Conservation (phyloP, 2,888 invertebrate genomes). For the Zaprionus lineosus region DNA sequence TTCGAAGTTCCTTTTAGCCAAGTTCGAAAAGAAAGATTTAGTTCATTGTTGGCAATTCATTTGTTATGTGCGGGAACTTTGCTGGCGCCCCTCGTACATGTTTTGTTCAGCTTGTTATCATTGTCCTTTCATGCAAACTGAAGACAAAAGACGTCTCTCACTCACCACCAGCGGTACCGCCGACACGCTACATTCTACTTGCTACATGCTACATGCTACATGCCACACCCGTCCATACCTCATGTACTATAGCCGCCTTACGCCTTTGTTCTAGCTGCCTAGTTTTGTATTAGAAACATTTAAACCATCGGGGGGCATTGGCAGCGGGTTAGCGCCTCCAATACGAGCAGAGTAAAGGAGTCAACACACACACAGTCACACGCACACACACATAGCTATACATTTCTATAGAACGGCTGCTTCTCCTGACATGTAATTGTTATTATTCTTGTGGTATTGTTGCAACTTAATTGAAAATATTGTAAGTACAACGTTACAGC, state of each 20-base stretch:
- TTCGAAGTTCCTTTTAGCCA: background rate
- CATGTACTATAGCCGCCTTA: no score
- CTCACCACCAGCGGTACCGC: no score
- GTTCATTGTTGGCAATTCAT: conserved; percentile 64
- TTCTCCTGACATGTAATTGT: conserved; percentile 62
- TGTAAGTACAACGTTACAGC: conserved; percentile 50
- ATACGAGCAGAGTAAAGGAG: conserved; percentile 5
- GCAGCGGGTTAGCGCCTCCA: conserved; percentile 28
- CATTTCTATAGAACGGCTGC: conserved; percentile 29
- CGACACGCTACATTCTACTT: no score
- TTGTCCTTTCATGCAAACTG: conserved; percentile 20
- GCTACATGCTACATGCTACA: no score
- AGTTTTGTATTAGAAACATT: conserved; percentile 29
- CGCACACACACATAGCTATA: conserved; percentile 28
- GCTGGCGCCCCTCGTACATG: conserved; percentile 7
- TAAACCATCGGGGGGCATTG: no score
- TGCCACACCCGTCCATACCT: no score
- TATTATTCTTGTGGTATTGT: conserved; percentile 73
- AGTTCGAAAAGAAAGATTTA: conserved; percentile 61
- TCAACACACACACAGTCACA: conserved; percentile 7
- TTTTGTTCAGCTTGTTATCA: conserved; percentile 30
- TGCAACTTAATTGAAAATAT: conserved; percentile 76
- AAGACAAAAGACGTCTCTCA: conserved; percentile 33
- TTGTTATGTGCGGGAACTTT: conserved; percentile 37
- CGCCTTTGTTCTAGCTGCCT: no score